Evolutionary conservation across 2,797 vertebrate species (phyloP).

Genomic region (Acrossocheilus wenchowensis): DNA sequence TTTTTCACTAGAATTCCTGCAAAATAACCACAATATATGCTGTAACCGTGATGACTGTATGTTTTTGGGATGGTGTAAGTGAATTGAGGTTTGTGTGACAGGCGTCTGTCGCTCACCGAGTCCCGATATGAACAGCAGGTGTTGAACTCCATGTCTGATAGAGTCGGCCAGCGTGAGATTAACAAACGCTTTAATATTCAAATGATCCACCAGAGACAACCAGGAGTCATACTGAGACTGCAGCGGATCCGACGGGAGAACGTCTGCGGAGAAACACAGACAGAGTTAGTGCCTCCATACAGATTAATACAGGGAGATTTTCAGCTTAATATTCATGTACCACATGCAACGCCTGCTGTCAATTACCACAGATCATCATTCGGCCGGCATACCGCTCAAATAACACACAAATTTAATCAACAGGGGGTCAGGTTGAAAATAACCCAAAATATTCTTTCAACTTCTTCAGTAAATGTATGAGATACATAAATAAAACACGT

Average conservation of each 20-base stretch:
- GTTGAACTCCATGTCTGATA: conserved; percentile 86
- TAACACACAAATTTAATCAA: conserved; percentile 1
- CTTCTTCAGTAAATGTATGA: background rate
- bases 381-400: background rate
- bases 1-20: background rate
- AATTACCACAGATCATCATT: background rate
- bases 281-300: background rate
- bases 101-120: conserved; percentile 79
- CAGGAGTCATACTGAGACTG: conserved; percentile 88
- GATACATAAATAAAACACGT: background rate
- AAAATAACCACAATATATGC: background rate
- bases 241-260: conserved; percentile 86
- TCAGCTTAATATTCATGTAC: background rate
- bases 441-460: background rate
- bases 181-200: conserved; percentile 93
- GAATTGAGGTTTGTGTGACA: background rate
- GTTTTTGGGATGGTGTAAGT: background rate
- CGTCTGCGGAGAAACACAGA: conserved; percentile 68
- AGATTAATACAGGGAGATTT: background rate
- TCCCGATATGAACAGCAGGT: conserved; percentile 93
- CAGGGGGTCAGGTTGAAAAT: background rate
- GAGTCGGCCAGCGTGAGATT: conserved; percentile 88
- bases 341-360: background rate
- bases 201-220: conserved; percentile 88
- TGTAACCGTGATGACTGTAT: background rate